Evolutionary conservation across 2,888 invertebrate species (phyloP).

Genomic region (Halocaridina rubra): DNA sequence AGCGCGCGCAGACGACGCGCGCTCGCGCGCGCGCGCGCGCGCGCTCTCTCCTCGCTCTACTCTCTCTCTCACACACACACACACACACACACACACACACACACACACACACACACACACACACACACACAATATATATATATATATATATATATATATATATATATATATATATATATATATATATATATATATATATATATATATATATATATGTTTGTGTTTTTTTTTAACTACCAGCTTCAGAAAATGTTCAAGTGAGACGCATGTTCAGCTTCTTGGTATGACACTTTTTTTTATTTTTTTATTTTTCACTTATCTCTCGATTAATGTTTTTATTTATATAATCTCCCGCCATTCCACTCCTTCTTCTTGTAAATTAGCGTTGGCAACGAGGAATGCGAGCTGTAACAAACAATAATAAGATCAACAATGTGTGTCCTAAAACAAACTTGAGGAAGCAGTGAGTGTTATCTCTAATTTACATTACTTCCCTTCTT

Average conservation of each 20-base stretch:
- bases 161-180: no score
- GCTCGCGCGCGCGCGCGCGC: background rate
- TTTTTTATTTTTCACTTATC: no score
- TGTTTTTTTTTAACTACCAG: no score
- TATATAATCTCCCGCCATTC: background rate
- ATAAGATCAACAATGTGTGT: slow-evolving; percentile 95
- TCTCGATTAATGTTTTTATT: background rate
- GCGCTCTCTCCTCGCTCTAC: background rate
- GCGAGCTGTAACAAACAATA: slow-evolving; percentile 92
- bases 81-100: no score
- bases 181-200: no score
- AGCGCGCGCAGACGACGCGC: background rate
- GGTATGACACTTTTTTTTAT: background rate
- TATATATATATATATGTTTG: no score
- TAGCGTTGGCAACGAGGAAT: slow-evolving; percentile 72
- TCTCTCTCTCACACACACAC: background rate
- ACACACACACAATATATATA: no score
- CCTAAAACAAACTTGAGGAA: slow-evolving; percentile 95
- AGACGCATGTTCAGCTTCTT: background rate
- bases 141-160: no score
- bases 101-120: no score
- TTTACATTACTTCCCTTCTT: no score
- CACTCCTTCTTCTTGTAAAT: no score
- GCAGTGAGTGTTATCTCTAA: slow-evolving; percentile 87
- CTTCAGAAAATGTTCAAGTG: no score